Evolutionary conservation across 2,888 invertebrate genomes (phyloP).

Genomic region (Eledone cirrhosa): DNA sequence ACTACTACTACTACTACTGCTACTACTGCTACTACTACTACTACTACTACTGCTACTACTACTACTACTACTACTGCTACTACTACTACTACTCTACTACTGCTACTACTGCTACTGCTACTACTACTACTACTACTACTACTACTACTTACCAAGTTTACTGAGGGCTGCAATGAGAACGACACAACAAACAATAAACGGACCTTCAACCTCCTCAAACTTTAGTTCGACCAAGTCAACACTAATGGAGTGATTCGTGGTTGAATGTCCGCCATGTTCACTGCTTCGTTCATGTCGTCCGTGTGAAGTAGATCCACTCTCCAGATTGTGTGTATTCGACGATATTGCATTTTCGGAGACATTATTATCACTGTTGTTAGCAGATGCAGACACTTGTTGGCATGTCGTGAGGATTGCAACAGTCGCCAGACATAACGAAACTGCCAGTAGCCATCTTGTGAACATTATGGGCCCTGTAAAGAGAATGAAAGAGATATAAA

Average conservation of each 20-base stretch:
- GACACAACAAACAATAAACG: conserved; percentile 68
- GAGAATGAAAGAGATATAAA: neutral
- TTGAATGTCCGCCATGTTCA: neutral
- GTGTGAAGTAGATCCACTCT: neutral
- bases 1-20: no score
- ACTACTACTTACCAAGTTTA: conserved; percentile 70
- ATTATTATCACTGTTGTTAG: no score
- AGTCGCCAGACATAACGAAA: neutral
- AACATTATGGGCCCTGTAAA: conserved; percentile 16
- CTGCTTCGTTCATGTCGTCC: neutral
- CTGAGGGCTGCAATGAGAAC: conserved; percentile 69
- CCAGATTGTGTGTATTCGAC: neutral
- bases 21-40: no score
- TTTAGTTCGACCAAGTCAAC: conserved; percentile 63
- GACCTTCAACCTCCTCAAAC: conserved; percentile 66
- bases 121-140: no score
- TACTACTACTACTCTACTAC: no score
- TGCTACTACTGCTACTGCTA: no score
- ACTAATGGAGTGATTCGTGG: neutral
- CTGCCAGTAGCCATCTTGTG: conserved; percentile 20
- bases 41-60: no score
- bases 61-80: no score
- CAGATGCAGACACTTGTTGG: no score
- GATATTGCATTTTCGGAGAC: neutral
- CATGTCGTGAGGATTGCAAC: neutral